Percentiles rank a stretch among this genome's conserved stretches.
phyloP scores from a whole-genome alignment of 2,888 invertebrate species.

The Amblyjoppa proteus region DNA sequence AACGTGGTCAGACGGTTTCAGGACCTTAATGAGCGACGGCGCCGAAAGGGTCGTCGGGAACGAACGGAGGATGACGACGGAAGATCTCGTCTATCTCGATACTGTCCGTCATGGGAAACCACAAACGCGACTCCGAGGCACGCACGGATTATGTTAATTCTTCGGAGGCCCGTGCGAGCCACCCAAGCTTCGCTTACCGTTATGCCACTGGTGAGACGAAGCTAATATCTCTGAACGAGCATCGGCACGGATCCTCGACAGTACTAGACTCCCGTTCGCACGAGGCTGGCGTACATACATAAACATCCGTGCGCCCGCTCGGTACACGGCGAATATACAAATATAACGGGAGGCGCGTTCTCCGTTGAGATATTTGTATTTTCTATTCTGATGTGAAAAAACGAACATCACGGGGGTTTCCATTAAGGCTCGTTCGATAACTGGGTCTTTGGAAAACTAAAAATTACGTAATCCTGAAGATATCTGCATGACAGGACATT shows the following conservation, averaged over 20 bases:
- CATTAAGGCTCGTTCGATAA: not conserved
- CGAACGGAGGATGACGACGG: not conserved
- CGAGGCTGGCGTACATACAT: conserved; percentile 9
- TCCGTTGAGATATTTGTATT: not conserved
- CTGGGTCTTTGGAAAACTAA: not conserved
- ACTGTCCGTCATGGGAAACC: not conserved
- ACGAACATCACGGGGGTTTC: not conserved
- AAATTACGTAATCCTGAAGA: not conserved
- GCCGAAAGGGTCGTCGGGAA: no score
- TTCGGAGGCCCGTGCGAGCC: conserved; percentile 72
- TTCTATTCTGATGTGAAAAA: not conserved
- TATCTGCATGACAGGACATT: no score
- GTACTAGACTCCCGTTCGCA: conserved; percentile 23
- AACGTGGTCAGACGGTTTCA: no score
- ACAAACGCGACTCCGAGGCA: conserved; percentile 34
- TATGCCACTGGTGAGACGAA: conserved; percentile 73
- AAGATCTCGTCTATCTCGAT: not conserved
- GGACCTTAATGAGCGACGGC: no score
- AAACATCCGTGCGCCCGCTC: conserved; percentile 6
- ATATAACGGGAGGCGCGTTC: conserved; percentile 46
- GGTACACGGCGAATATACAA: conserved; percentile 28
- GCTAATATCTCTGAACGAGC: conserved; percentile 56
- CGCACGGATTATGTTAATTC: conserved; percentile 82
- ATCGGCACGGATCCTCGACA: conserved; percentile 45
- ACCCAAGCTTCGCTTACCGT: conserved; percentile 79